Base-by-base conservation (phyloP, 2,888 invertebrate species). In the Latheticus oryzae region DNA sequence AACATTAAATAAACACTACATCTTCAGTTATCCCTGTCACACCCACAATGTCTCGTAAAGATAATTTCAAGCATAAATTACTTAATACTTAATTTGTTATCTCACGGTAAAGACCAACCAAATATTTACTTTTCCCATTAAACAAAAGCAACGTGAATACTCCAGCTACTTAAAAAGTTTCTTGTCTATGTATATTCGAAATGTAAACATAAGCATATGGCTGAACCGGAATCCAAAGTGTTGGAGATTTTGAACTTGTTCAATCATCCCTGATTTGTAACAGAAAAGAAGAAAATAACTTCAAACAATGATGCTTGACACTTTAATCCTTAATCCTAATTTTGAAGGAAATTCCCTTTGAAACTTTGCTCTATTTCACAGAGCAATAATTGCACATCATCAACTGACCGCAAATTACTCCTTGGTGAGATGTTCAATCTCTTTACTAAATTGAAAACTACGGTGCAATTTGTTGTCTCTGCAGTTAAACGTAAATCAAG, bases 51-150 rank as follows among this genome's bases (percentile, higher is more conserved):
- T n/a, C n/a, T n/a, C n/a, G n/a, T n/a, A n/a, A 26, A 15, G 23
- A 23, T 35, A 21, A 35, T 51, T 37, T 13, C 21, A 42, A 42
- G 11, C 52, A 52, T 52, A 52, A 42, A 52, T 52, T 52, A 52
- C 52, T 52, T 52, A 52, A 33, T 52, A 33, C 52, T 52, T 42
- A 19, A 42, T 52, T 42, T 52, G 52, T 52, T 52, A 52, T 52
- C 52, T 52, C 52, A 33, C 42, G 42, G 52, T 51, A 33, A 42
- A 52, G 52, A 52, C 52, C 28, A 9, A 3, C 42, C 23, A 52
- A 52, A 52, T 42, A 52, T 52, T 52, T 52, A 52, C 52, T 19
- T 52, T 42, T 52, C 42, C 42, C 52, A 52, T 52, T 52, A 52
- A 52, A 52, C 52, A 52, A 52, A 40, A 24, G 37, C 50, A 38